A percentile compares a stretch with the other conserved stretches of the same genome.
These are phyloP conservation scores for Phataginus tricuspis DNA, from an alignment of 2,797 vertebrate species.

Conservation along the genomic window DNA sequence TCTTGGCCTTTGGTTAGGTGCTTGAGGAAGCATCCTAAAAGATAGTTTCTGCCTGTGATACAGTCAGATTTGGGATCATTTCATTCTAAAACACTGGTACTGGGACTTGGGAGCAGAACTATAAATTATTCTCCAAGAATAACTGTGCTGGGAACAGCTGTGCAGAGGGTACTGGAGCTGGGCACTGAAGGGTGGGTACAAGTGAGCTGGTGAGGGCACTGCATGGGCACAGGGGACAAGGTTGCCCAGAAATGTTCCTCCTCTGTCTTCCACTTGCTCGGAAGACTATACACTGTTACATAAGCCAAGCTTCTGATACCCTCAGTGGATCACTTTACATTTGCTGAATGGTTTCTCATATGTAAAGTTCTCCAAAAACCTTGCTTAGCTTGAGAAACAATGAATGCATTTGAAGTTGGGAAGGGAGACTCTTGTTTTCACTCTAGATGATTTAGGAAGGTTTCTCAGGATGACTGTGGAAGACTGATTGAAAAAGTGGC, in stretches of 20 bases:
- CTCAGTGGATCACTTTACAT: neutral
- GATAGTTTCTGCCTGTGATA: neutral
- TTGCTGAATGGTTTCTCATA: neutral
- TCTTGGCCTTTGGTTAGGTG: neutral
- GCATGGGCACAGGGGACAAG: neutral
- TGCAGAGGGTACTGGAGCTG: neutral
- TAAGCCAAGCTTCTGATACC: neutral
- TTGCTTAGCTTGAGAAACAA: neutral
- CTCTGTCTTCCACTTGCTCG: neutral
- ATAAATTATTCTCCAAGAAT: neutral
- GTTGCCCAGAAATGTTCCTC: neutral
- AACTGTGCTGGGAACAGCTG: neutral
- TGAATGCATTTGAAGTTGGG: neutral
- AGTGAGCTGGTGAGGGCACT: neutral
- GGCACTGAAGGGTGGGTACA: neutral
- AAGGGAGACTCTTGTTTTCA: neutral
- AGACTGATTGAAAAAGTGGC: neutral
- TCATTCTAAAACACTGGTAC: slow-evolving; percentile 1
- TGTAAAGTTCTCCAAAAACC: neutral
- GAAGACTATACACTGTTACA: neutral
- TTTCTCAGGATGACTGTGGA: neutral
- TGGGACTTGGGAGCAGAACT: neutral
- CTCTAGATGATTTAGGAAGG: neutral
- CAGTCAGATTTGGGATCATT: neutral
- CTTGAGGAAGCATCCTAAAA: neutral